phyloP scores from a whole-genome alignment of 2,797 vertebrate species.

The Enteromius anoplus region DNA sequence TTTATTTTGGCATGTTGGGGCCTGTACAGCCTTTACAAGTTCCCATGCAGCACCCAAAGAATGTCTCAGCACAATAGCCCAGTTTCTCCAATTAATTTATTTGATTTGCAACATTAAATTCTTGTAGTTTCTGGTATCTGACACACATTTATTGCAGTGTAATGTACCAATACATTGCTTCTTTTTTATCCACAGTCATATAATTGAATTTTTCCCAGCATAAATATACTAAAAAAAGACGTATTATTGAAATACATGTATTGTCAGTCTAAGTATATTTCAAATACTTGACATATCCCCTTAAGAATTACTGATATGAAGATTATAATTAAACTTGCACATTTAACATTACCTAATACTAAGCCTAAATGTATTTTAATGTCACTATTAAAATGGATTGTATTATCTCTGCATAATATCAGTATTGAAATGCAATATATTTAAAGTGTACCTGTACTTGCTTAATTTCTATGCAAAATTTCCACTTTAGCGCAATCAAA shows the following conservation, averaged over 20 bases:
- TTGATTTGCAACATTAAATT: neutral
- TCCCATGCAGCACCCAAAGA: conserved; percentile 29
- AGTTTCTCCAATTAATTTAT: conserved; percentile 11
- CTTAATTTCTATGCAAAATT: neutral
- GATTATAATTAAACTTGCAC: neutral
- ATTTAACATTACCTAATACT: neutral
- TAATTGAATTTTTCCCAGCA: neutral
- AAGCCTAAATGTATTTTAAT: neutral
- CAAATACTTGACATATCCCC: neutral
- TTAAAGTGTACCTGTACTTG: neutral
- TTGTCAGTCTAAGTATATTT: neutral
- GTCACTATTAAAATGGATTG: neutral
- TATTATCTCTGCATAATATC: neutral
- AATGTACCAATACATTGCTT: neutral
- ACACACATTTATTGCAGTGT: conserved; percentile 5
- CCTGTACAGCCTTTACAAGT: conserved; percentile 17
- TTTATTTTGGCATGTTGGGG: conserved; percentile 19
- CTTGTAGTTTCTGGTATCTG: neutral
- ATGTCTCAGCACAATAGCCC: neutral
- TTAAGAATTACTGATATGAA: neutral
- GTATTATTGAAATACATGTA: no score
- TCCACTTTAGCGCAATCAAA: neutral
- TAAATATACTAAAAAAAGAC: neutral
- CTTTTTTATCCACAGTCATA: neutral
- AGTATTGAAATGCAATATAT: neutral